These are phyloP conservation scores for Gambusia affinis DNA, from an alignment of 2,113 vertebrate genomes.

Conservation along the genomic window DNA sequence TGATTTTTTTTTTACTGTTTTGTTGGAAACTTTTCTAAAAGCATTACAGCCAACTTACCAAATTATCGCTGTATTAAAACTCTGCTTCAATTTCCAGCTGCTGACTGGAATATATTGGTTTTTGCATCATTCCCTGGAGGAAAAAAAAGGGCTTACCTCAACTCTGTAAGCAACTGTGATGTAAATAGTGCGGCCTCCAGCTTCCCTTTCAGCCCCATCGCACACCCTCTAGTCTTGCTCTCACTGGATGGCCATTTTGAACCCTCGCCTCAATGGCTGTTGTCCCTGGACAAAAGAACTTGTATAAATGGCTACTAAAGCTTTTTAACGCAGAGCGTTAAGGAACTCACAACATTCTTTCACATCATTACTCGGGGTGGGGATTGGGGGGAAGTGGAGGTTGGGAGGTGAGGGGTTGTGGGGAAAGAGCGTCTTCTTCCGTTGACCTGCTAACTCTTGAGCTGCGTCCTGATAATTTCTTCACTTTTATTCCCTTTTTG, in stretches of 20 bases:
- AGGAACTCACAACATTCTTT: slow-evolving; percentile 86
- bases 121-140: slow-evolving; percentile 17
- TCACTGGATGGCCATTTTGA: slow-evolving; percentile 76
- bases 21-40: background rate
- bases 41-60: background rate
- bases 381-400: slow-evolving; percentile 61
- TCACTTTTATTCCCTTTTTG: slow-evolving; percentile 32
- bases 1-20: background rate
- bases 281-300: slow-evolving; percentile 78
- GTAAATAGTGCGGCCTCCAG: slow-evolving; percentile 69
- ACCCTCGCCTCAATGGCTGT: slow-evolving; percentile 74
- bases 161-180: slow-evolving; percentile 69
- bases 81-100: background rate
- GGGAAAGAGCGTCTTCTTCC: slow-evolving; percentile 26
- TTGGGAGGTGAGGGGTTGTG: slow-evolving; percentile 57
- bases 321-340: slow-evolving; percentile 74
- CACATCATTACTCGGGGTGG: slow-evolving; percentile 81
- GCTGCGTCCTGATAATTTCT: slow-evolving; percentile 49
- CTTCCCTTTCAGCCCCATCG: slow-evolving; percentile 26
- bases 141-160: slow-evolving; percentile 36
- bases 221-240: slow-evolving; percentile 68
- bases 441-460: slow-evolving; percentile 60
- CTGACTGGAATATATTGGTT: slow-evolving; percentile 20
- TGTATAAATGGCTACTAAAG: slow-evolving; percentile 83
- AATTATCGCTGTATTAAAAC: slow-evolving; percentile 7